phyloP scores from a whole-genome alignment of 1,140 invertebrate species.

The Medauroidea extradentata region DNA sequence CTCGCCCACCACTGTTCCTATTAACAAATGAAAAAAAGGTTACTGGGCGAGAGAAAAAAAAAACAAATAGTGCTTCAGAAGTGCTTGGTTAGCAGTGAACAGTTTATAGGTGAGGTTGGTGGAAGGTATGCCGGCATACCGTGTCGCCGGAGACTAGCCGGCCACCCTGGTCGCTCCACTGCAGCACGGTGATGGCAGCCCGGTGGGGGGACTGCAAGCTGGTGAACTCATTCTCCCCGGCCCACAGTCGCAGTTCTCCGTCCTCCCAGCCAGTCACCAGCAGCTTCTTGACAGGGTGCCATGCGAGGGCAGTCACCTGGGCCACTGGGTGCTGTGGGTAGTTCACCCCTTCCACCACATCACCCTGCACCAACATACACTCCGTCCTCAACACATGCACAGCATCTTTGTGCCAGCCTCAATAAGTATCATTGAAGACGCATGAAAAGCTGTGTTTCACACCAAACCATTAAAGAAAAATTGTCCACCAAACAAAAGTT shows the following conservation, averaged over 20 bases:
- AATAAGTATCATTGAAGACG: no score
- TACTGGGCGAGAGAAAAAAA: no score
- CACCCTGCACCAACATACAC: slow-evolving; percentile 55
- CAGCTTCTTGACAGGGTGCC: slow-evolving; percentile 83
- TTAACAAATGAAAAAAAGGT: no score
- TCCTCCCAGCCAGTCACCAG: slow-evolving; percentile 87
- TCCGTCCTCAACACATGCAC: no score
- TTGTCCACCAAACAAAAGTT: no score
- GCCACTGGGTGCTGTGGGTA: slow-evolving; percentile 66
- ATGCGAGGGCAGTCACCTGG: slow-evolving; percentile 73
- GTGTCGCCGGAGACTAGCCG: slow-evolving; percentile 76
- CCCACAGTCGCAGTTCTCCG: slow-evolving; percentile 80
- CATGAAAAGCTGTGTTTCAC: no score
- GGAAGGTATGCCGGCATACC: slow-evolving; percentile 32
- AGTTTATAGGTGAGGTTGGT: no score
- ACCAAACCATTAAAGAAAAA: no score
- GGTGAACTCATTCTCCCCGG: slow-evolving; percentile 58
- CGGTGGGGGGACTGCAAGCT: slow-evolving; percentile 73
- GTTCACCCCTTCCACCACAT: slow-evolving; percentile 70
- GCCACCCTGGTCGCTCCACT: slow-evolving; percentile 73
- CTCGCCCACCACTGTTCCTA: no score
- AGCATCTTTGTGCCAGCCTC: no score
- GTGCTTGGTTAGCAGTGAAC: no score
- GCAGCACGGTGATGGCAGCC: slow-evolving; percentile 67
- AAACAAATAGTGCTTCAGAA: no score